phyloP scores from a whole-genome alignment of 23 tunicate species.

The Ascidia mentula region DNA sequence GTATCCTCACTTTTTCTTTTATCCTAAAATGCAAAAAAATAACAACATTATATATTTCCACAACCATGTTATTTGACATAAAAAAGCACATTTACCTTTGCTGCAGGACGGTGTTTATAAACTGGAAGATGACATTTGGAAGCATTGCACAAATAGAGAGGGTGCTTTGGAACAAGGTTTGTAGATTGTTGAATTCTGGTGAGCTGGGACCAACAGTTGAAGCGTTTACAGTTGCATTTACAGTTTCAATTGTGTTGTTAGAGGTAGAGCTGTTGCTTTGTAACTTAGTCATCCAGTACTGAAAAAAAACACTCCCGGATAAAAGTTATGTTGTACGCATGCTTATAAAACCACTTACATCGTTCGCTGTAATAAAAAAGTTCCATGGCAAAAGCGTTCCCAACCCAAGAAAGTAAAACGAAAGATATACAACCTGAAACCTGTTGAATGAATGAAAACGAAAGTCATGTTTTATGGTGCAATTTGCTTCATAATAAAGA shows the following conservation, averaged over 20 bases:
- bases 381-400: constrained; percentile 90
- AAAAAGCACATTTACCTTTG: constrained; percentile 63
- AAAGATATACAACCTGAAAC: constrained; percentile 34
- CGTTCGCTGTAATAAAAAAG: constrained; percentile 88
- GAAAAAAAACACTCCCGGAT: not conserved
- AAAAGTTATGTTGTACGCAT: not conserved
- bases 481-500: too few relatives aligned
- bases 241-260: not conserved
- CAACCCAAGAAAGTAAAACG: constrained; percentile 76
- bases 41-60: too few relatives aligned
- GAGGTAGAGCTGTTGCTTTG: constrained; percentile 42
- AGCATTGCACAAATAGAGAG: constrained; percentile 85
- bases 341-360: constrained; percentile 38
- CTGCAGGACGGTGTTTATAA: constrained; percentile 69
- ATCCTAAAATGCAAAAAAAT: constrained; percentile 67
- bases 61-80: not conserved
- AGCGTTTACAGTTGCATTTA: not conserved
- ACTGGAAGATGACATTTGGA: constrained; percentile 63
- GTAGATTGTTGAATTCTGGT: constrained; percentile 25
- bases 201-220: not conserved
- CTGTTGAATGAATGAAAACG: too few relatives aligned
- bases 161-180: constrained; percentile 51
- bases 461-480: too few relatives aligned
- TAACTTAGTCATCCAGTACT: constrained; percentile 90
- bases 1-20: constrained; percentile 52